Evolutionary conservation across 2,888 invertebrate species (phyloP).

Genomic region (Lottia gigantea): DNA sequence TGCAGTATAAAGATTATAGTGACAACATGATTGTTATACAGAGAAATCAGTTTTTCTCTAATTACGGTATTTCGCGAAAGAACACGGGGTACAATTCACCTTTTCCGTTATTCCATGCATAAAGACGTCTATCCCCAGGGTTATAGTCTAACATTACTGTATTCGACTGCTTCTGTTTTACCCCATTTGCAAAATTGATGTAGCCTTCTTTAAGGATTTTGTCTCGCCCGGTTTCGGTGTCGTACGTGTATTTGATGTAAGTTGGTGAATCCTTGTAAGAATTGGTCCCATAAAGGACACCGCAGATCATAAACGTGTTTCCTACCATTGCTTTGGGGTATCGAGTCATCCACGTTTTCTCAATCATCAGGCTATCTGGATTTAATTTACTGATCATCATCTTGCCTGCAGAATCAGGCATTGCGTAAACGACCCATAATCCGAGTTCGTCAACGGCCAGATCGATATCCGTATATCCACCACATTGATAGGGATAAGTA

Average conservation of each 20-base stretch:
- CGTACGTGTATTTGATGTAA: constrained; percentile 51
- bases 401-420: constrained; percentile 47
- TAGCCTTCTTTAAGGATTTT: constrained; percentile 35
- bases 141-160: constrained; percentile 56
- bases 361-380: constrained; percentile 45
- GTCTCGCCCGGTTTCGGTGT: constrained; percentile 49
- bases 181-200: constrained; percentile 43
- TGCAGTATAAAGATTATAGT: too few relatives aligned
- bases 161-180: constrained; percentile 36
- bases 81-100: constrained; percentile 52
- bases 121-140: constrained; percentile 48
- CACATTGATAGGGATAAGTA: constrained; percentile 53
- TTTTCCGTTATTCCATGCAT: constrained; percentile 56
- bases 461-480: constrained; percentile 56
- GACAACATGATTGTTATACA: too few relatives aligned
- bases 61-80: constrained; percentile 22
- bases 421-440: constrained; percentile 60
- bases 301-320: constrained; percentile 61
- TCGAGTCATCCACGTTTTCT: constrained; percentile 53
- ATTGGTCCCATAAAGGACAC: constrained; percentile 54
- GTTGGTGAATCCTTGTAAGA: constrained; percentile 48
- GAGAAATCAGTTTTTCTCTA: too few relatives aligned
- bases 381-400: constrained; percentile 54
- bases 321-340: constrained; percentile 49
- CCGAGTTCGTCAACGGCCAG: constrained; percentile 61